A percentile compares a stretch with the other conserved stretches of the same genome.
These are phyloP conservation scores for Pogonocherus hispidulus DNA, from an alignment of 2,888 invertebrate genomes.

Conservation along the genomic window DNA sequence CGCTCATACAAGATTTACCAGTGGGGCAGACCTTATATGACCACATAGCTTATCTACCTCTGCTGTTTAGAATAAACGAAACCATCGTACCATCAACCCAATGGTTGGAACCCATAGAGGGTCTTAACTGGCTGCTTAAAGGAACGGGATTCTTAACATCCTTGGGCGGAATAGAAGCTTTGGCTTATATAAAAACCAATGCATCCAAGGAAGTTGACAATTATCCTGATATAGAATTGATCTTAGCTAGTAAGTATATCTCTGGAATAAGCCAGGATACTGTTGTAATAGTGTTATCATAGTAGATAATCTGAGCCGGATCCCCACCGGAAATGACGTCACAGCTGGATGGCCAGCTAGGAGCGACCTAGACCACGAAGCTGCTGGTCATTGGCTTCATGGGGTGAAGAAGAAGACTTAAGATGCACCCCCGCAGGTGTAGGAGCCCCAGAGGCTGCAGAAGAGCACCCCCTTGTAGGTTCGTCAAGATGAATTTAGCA, in stretches of 20 bases:
- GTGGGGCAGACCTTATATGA: constrained; percentile 80
- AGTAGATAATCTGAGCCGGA: too few species aligned
- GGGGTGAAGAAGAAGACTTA: too few species aligned
- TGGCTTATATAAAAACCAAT: constrained; percentile 73
- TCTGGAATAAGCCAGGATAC: background rate
- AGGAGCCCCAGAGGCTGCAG: too few species aligned
- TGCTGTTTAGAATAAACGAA: constrained; percentile 72
- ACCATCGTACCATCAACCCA: constrained; percentile 61
- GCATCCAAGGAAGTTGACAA: constrained; percentile 69
- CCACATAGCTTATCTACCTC: constrained; percentile 75
- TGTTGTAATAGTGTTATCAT: too few species aligned
- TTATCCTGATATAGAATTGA: constrained; percentile 76
- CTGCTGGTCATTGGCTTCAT: too few species aligned
- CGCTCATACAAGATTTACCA: constrained; percentile 74
- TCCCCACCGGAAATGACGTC: too few species aligned
- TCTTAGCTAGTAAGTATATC: constrained; percentile 68
- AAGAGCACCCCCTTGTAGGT: too few species aligned
- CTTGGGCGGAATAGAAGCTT: constrained; percentile 73
- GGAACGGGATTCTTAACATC: constrained; percentile 69
- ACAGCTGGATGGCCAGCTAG: too few species aligned
- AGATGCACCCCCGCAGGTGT: too few species aligned
- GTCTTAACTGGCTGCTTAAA: constrained; percentile 41
- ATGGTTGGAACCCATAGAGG: constrained; percentile 50
- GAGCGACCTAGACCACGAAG: too few species aligned
- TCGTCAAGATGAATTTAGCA: too few species aligned